Evolutionary conservation across 2,113 vertebrate species (phyloP), one percentile per base, ranked within the genome.

Genomic region (Melozone crissalis): DNA sequence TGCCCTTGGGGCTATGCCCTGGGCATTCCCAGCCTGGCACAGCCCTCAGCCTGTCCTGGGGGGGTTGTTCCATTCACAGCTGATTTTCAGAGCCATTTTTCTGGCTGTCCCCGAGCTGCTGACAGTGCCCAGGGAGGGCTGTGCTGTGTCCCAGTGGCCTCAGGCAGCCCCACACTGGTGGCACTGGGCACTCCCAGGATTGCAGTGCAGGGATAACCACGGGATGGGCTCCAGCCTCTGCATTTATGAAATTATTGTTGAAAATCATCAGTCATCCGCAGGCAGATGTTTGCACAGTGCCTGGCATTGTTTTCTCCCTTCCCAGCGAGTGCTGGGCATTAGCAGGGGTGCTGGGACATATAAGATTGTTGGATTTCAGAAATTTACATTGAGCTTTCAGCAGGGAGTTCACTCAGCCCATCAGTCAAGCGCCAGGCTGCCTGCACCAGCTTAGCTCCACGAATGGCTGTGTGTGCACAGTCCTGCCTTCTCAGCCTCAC

Each of bases 211-310:
- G 19, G 49, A n/a, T 13, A 27, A 63, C 37, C 59, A 6, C 8
- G 17, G 76, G 43, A 33, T 18, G 0, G 22, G 4, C 28, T 81
- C 26, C 21, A 74, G 13, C n/a, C 47, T 31, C 52, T 49, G 44
- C 46, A 10, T 94, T 87, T 82, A 13, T 87, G 77, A 84, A 93
- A 62, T 89, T 41, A 47, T 61, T 91, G 91, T 82, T 96, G 91
- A 76, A 84, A 95, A 87, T 85, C 89, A 85, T 90, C 72, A 71
- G 51, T 87, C 68, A 68, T 75, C 84, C 13, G 0, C 73, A 27
- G 62, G 87, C 30, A 52, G 9, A 62, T 8, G 61, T 63, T 87
- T 87, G 77, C 69, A 43, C 1, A 0, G 73, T 49, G 69, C 62
- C 76, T 66, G 89, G 73, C 68, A 21, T 63, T 61, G 71, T 44